Base-by-base conservation (phyloP, 2,888 invertebrate genomes). In the Brachypalpus laphriformis region DNA sequence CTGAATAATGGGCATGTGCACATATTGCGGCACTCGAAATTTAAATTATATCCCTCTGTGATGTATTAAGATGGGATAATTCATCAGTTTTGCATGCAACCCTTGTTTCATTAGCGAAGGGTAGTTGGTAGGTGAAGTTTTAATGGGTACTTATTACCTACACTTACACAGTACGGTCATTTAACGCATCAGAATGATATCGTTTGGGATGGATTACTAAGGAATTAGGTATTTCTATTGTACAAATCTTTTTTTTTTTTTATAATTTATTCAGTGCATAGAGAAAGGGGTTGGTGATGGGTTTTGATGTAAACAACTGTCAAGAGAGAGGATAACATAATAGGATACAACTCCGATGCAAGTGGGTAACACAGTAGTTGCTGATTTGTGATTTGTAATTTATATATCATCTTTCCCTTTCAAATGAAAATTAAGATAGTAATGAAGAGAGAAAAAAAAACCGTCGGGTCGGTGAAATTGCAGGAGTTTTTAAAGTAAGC, bases 1-100 rank as follows among this genome's bases (percentile, higher is more conserved):
- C 34, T 56, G 68, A 47, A 70, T 66, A 74, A 85, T 75, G 80
- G 76, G 85, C 85, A 85, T 85, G 85, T 85, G 81, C 85, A 49
- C 57, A 75, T 65, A 81, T 75, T 66, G 81, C 47, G 65, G 47
- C 54, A 81, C 85, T 85, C 40, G 71, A 85, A 81, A 71, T 80
- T 75, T 54, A 81, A 71, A 76, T 71, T 75, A 70, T 70, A 80
- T 70, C 80, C 83, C 61, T 78, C 37, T 61, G 78, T 80, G 80
- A 70, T 70, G 61, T 51, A 54, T 59, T 59, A 59, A 9, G 49
- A 72, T 70, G 76, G 66, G 66, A 77, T 72, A 68, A 76, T 63
- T 61, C 68, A 42, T 70, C 34, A n/a, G 47, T 25, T 47, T 31
- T 16, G 49, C 49, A 59, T 49, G 59, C 70, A 80, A 81, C 80